These are phyloP conservation scores for Passer montanus DNA, from an alignment of 2,113 vertebrate species.

Conservation along the genomic window DNA sequence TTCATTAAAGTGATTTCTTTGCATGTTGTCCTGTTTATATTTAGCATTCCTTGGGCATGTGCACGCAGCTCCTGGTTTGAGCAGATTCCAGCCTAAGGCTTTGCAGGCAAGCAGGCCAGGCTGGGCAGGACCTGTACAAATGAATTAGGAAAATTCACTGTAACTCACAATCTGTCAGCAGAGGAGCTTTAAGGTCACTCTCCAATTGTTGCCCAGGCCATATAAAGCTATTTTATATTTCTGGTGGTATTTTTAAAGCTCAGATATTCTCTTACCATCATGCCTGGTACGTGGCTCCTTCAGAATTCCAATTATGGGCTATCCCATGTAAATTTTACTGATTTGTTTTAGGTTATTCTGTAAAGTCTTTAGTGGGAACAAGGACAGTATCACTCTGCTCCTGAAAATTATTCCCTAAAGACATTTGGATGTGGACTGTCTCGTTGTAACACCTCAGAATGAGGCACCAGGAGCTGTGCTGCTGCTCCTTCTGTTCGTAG, in stretches of 20 bases:
- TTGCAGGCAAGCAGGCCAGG: neutral
- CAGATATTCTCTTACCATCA: neutral
- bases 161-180: neutral
- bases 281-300: neutral
- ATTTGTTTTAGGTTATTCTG: neutral
- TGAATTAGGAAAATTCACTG: neutral
- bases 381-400: rapidly evolving
- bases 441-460: neutral
- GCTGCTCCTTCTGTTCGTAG: neutral
- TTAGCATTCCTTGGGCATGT: slow-evolving; percentile 8
- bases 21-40: neutral
- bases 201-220: neutral
- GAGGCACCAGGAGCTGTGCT: neutral
- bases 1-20: neutral
- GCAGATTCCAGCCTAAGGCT: slow-evolving; percentile 17
- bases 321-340: neutral
- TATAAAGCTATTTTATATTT: neutral
- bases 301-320: neutral
- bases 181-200: neutral
- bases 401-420: neutral
- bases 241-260: neutral
- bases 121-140: neutral
- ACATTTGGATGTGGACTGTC: neutral
- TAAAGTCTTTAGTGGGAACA: neutral
- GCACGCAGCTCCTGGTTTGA: neutral